A percentile compares a stretch with the other conserved stretches of the same genome.
Evolutionary conservation across 2,797 vertebrate species (phyloP).

Genomic region (Halcyon badia): DNA sequence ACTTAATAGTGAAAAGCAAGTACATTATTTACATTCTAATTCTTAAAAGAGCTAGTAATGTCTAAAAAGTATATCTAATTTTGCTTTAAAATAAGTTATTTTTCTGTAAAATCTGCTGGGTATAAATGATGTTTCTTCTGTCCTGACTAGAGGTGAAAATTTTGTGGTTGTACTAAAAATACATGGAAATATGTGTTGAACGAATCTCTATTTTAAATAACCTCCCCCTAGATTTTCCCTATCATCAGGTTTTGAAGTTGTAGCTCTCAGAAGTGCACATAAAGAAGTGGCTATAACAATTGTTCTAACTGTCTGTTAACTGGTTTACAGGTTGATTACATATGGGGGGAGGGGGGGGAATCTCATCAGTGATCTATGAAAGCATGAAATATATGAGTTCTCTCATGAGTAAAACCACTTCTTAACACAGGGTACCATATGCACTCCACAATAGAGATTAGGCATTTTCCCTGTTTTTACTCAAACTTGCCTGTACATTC

Average conservation of each 20-base stretch:
- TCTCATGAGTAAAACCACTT: neutral
- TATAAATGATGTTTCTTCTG: neutral
- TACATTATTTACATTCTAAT: neutral
- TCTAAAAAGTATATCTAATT: neutral
- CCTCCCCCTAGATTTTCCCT: neutral
- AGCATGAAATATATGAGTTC: neutral
- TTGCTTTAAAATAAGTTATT: neutral
- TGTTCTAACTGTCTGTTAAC: neutral
- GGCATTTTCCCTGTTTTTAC: neutral
- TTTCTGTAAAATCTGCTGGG: neutral
- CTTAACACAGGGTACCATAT: neutral
- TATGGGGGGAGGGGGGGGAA: fast-evolving
- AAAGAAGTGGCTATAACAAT: neutral
- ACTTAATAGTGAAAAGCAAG: neutral
- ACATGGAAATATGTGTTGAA: neutral
- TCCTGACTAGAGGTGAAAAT: neutral
- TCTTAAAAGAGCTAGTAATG: neutral
- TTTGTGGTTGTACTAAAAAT: neutral
- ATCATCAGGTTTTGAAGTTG: neutral
- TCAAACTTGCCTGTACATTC: neutral
- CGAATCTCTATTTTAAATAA: neutral
- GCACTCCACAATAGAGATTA: neutral
- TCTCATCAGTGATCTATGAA: neutral
- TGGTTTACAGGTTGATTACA: neutral
- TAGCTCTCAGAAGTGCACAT: neutral